Evolutionary conservation across 1,140 invertebrate genomes (phyloP), one percentile per base, ranked within the genome.

Genomic region (Heliconius congener): DNA sequence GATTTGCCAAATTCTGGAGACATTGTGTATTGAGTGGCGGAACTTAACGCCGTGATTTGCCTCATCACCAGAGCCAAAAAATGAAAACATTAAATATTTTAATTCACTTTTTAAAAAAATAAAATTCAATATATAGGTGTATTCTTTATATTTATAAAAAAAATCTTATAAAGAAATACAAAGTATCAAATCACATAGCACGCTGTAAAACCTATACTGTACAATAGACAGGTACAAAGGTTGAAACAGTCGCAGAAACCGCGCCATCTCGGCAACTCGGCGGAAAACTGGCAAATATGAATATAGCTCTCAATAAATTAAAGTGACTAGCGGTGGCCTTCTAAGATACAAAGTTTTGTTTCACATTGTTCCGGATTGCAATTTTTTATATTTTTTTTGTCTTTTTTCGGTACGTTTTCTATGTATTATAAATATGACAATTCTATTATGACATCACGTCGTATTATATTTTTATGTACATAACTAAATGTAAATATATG

Each of bases 211-310:
- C 46, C 77, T 83, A 71, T 78, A 81, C 81, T 83, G 71, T 77
- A 91, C 88, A 91, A 91, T 89, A 87, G 86, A 83, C 86, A 90
- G 87, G 88, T 91, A 91, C 87, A 90, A 90, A 89, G 84, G 83
- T 88, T 82, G 84, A 90, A 91, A 90, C 86, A 86, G 85, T 82
- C 81, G 83, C 81, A 83, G 83, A 83, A 83, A 82, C 83, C 82
- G 78, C 82, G 85, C 86, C 86, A 87, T 89, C 86, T 87, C 85
- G 84, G 80, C 73, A 79, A 86, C 84, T 81, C 79, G 52, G 77
- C 78, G 78, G 81, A 86, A 87, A 85, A 84, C 76, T 81, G 81
- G 84, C 82, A 75, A 88, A 90, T 88, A 86, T 87, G 83, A 86
- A 83, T 84, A 81, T 84, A 87, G 83, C 84, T 84, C 81, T 84